Percentiles rank a stretch among this genome's conserved stretches.
These are phyloP conservation scores for Styela clava DNA, from an alignment of 23 tunicate genomes.

Conservation along the genomic window DNA sequence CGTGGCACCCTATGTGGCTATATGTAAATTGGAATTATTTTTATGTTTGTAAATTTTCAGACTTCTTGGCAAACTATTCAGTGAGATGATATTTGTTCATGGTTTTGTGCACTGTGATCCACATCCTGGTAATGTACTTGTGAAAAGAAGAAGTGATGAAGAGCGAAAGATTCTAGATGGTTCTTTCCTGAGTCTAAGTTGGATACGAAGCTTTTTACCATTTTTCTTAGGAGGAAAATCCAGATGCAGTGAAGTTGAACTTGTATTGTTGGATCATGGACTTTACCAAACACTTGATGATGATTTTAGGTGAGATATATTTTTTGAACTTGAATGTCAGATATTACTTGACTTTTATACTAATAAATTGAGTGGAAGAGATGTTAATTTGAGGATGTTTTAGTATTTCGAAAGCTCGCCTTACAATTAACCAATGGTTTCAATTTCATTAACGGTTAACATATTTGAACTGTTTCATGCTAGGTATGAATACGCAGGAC, in stretches of 20 bases:
- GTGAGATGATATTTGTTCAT: slow-evolving; percentile 97
- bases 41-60: slow-evolving; percentile 32
- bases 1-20: no score
- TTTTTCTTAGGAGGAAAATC: slow-evolving; percentile 4
- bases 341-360: neutral
- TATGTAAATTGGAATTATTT: no score
- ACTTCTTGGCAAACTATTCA: slow-evolving; percentile 72
- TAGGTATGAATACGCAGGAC: slow-evolving; percentile 80
- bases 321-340: neutral
- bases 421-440: no score
- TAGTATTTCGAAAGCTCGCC: no score
- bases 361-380: no score
- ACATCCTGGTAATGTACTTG: slow-evolving; percentile 92
- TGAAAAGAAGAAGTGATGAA: slow-evolving; percentile 30
- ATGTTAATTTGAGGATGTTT: no score
- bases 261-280: slow-evolving; percentile 88
- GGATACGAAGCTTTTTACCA: slow-evolving; percentile 5
- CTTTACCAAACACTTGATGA: slow-evolving; percentile 65
- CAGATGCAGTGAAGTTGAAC: slow-evolving; percentile 35
- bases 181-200: neutral
- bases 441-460: no score
- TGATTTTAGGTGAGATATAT: slow-evolving; percentile 54
- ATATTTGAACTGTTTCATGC: no score
- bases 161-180: neutral
- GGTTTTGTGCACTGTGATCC: slow-evolving; percentile 99